Percentiles rank a stretch among this genome's conserved stretches.
These are phyloP conservation scores for Pristionchus mayeri DNA, from an alignment of 2,888 invertebrate species.

Conservation along the genomic window DNA sequence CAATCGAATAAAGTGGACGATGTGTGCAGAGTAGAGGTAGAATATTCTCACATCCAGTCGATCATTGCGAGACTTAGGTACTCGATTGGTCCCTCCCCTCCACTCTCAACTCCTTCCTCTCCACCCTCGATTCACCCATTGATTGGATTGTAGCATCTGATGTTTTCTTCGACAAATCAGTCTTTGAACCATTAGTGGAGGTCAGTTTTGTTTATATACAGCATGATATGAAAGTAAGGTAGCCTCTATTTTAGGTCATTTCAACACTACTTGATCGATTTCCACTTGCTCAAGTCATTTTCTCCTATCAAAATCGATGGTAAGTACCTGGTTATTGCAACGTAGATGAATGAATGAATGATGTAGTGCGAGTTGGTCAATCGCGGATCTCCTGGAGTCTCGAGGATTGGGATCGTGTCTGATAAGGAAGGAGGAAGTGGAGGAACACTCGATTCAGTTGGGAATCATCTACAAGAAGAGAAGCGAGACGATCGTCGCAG, in stretches of 20 bases:
- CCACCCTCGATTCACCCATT: slow-evolving; percentile 50
- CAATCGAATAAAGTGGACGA: slow-evolving; percentile 12
- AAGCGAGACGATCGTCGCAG: slow-evolving; percentile 58
- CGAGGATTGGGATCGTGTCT: slow-evolving; percentile 51
- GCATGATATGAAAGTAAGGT: too few relatives aligned
- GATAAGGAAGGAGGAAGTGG: slow-evolving; percentile 53
- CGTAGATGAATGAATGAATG: background rate
- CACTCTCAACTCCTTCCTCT: slow-evolving; percentile 45
- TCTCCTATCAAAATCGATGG: slow-evolving; percentile 72
- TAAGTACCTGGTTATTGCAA: slow-evolving; percentile 54
- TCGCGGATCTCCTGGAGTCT: slow-evolving; percentile 47
- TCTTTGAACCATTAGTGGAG: slow-evolving; percentile 62
- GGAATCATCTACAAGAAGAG: slow-evolving; percentile 53
- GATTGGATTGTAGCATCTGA: slow-evolving; percentile 71
- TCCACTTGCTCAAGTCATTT: slow-evolving; percentile 58
- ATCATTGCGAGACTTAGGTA: slow-evolving; percentile 42
- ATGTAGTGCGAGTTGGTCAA: slow-evolving; percentile 66
- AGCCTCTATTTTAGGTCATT: background rate
- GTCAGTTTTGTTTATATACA: too few relatives aligned
- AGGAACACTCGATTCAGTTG: slow-evolving; percentile 51
- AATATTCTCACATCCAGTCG: background rate
- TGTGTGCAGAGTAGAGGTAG: background rate
- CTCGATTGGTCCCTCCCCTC: slow-evolving; percentile 54
- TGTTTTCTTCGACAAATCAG: slow-evolving; percentile 70
- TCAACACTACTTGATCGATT: slow-evolving; percentile 13